Evolutionary conservation across 2,888 invertebrate genomes (phyloP).

Genomic region (Tineola bisselliella): DNA sequence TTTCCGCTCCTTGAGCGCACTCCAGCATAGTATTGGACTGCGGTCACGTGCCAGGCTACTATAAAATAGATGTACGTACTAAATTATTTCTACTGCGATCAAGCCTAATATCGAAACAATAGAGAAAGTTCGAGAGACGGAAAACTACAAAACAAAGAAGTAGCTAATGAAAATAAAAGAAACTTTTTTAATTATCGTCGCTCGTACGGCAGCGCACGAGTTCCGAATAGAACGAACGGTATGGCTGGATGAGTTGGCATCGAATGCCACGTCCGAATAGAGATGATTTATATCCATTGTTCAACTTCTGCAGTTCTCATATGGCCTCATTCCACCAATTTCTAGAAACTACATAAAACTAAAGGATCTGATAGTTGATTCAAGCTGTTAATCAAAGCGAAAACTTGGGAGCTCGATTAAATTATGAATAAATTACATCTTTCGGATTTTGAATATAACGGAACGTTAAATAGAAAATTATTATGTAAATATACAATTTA

Average conservation of each 20-base stretch:
- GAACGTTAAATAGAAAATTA: background rate
- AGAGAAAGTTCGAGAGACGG: background rate
- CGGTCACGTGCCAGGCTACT: too few relatives aligned
- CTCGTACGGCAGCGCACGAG: constrained; percentile 11
- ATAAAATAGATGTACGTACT: too few relatives aligned
- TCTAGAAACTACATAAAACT: background rate
- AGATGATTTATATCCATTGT: constrained; percentile 14
- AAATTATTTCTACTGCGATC: background rate
- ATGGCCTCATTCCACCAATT: background rate
- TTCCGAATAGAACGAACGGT: constrained; percentile 6
- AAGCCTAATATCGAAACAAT: background rate
- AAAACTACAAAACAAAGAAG: constrained; percentile 9
- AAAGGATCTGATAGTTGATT: background rate
- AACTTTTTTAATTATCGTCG: constrained; percentile 14
- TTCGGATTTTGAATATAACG: background rate
- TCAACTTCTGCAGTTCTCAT: constrained; percentile 1
- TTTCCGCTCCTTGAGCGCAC: too few relatives aligned
- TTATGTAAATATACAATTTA: background rate
- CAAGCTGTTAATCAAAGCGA: background rate
- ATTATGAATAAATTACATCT: background rate
- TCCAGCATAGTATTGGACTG: background rate
- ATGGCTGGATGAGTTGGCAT: background rate
- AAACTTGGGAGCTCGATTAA: background rate
- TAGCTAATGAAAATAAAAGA: constrained; percentile 14
- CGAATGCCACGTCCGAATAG: background rate